Base-by-base conservation (phyloP, 2,888 invertebrate species). In the Caenorhabditis sp. region DNA sequence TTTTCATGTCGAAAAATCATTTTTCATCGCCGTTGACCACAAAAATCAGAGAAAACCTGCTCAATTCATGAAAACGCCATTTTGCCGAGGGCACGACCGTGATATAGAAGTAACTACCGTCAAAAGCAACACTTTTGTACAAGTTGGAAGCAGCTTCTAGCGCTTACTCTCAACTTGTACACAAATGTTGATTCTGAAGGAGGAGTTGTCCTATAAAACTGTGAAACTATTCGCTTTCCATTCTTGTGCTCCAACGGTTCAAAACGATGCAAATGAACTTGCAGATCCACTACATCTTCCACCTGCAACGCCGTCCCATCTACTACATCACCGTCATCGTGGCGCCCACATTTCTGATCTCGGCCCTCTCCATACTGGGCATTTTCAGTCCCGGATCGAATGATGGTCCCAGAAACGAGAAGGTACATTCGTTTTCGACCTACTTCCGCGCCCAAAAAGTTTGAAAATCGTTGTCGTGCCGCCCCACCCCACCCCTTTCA, bases 241-340 rank as follows among this genome's bases (percentile, higher is more conserved):
- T n/a, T n/a, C n/a, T 20, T 13, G 4, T 17, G 13, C 4, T 11
- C 15, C 43, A 17, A 7, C 17, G 35, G 22, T 9, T 56, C n/a
- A n/a, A n/a, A n/a, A n/a, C n/a, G n/a, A n/a, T n/a, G n/a, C n/a
- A 13, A 30, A 30, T 7, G 9, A 30, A 30, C 43, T 43, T 27
- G 20, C 63, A 86, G 81, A 79, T 86, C 15, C 87, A 86, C 55
- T 87, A 87, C 77, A 86, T 87, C 46, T 79, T 87, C 52, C 87
- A 87, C 52, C 61, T 87, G 17, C 80, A 84, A 70, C 82, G 87
- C 15, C 78, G 86, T 22, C 85, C 87, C 4, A 81, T 84, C 63
- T 87, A 86, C 70, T 87, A 87, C 53, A 78, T 87, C 7, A 86
- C 86, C 2, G 87, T 87, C 22, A 86, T 87, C 43, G 87, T 87